Conservation (phyloP, 2,113 vertebrate species). For the Oryzias curvinotus region DNA sequence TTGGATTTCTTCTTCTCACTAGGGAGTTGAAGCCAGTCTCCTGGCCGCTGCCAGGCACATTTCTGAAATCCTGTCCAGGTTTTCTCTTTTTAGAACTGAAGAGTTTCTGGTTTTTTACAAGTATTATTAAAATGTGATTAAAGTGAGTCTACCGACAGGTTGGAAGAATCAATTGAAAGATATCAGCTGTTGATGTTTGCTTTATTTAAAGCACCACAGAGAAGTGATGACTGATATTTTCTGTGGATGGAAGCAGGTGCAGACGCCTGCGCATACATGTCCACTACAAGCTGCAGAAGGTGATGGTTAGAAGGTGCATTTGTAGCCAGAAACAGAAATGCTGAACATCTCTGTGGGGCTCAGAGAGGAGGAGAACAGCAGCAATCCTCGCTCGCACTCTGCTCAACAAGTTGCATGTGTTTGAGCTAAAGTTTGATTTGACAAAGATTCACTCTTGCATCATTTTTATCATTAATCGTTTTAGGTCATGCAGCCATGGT, state of each 20-base stretch:
- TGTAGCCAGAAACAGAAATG: not conserved
- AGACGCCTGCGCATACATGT: slow-evolving; percentile 27
- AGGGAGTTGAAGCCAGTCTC: slow-evolving; percentile 56
- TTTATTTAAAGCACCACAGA: slow-evolving; percentile 50
- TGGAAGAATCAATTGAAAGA: slow-evolving; percentile 76
- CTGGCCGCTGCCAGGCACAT: slow-evolving; percentile 52
- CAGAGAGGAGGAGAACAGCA: slow-evolving; percentile 17
- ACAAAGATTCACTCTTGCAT: slow-evolving; percentile 44
- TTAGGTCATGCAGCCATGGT: slow-evolving; percentile 57
- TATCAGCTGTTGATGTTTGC: slow-evolving; percentile 67
- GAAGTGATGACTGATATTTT: slow-evolving; percentile 12
- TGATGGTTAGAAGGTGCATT: slow-evolving; percentile 16
- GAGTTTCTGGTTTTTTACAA: slow-evolving; percentile 41
- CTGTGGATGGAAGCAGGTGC: slow-evolving; percentile 23
- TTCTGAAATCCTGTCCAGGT: slow-evolving; percentile 40
- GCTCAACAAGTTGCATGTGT: slow-evolving; percentile 43
- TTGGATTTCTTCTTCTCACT: slow-evolving; percentile 46
- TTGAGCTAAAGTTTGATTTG: slow-evolving; percentile 38
- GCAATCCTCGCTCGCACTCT: slow-evolving; percentile 25
- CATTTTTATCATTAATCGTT: slow-evolving; percentile 25
- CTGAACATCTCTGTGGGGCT: slow-evolving; percentile 9
- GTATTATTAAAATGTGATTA: slow-evolving; percentile 82
- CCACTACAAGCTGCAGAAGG: slow-evolving; percentile 1
- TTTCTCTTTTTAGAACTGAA: slow-evolving; percentile 16
- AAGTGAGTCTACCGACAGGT: slow-evolving; percentile 78